Evolutionary conservation across 1,140 invertebrate genomes (phyloP).

Genomic region (Lepeophtheirus salmonis): DNA sequence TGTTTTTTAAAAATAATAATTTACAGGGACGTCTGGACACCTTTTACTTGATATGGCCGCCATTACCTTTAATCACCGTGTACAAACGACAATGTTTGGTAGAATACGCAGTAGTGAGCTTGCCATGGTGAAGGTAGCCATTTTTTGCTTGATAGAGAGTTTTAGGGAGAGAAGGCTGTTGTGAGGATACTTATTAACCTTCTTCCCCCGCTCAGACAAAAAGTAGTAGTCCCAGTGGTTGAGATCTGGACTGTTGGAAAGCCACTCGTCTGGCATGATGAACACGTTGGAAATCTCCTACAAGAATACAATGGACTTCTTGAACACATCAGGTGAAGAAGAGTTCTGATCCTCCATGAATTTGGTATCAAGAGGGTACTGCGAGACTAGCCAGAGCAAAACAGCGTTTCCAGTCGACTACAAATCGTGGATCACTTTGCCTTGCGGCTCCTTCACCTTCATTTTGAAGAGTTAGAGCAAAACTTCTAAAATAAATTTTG

Average conservation of each 20-base stretch:
- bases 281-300: background rate
- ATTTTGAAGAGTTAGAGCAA: too few species aligned
- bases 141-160: background rate
- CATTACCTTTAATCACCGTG: background rate
- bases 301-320: background rate
- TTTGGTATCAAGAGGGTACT: background rate
- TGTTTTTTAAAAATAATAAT: too few species aligned
- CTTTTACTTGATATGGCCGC: background rate
- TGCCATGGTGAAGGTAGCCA: background rate
- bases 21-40: too few species aligned
- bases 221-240: background rate
- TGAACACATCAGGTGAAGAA: background rate
- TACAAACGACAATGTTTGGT: background rate
- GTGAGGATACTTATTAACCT: background rate
- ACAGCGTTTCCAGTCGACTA: too few species aligned
- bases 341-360: background rate
- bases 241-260: conserved; percentile 3
- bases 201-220: background rate
- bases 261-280: background rate
- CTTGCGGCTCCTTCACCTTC: too few species aligned
- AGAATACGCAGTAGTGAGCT: background rate
- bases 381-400: background rate
- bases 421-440: too few species aligned
- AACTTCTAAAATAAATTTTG: too few species aligned
- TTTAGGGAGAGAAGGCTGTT: background rate